Percentiles rank a stretch among this genome's conserved stretches.
Conservation (phyloP, 2,888 invertebrate species). For the Rhagonycha lutea region DNA sequence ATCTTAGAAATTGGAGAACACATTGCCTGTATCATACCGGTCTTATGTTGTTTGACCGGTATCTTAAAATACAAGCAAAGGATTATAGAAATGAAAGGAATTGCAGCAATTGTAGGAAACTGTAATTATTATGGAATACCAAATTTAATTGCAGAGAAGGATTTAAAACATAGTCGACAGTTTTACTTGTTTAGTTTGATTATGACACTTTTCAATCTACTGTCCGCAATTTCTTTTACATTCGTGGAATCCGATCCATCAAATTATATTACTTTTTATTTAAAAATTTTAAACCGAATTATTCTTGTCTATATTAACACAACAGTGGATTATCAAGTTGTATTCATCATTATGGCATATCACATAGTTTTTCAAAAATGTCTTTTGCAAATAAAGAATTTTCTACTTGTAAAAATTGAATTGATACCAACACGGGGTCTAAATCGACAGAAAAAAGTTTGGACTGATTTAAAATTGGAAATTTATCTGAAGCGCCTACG, state of each 20-base stretch:
- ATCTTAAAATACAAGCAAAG: not conserved
- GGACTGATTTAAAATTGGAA: too few relatives aligned
- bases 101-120: not conserved
- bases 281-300: not conserved
- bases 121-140: not conserved
- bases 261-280: not conserved
- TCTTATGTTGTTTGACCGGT: not conserved
- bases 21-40: not conserved
- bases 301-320: too few relatives aligned
- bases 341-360: too few relatives aligned
- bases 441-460: too few relatives aligned
- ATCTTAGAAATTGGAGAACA: not conserved
- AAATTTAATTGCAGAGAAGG: not conserved
- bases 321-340: too few relatives aligned
- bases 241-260: not conserved
- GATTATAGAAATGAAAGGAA: not conserved
- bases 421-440: too few relatives aligned
- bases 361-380: too few relatives aligned
- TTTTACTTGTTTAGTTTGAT: not conserved
- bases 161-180: not conserved
- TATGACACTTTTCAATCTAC: not conserved
- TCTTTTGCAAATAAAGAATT: too few relatives aligned
- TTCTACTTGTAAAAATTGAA: too few relatives aligned
- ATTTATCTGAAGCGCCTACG: too few relatives aligned
- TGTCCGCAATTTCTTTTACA: not conserved